Evolutionary conservation across 2,888 invertebrate genomes (phyloP), one percentile per base, ranked within the genome.

Genomic region (Gymnosoma rotundatum): DNA sequence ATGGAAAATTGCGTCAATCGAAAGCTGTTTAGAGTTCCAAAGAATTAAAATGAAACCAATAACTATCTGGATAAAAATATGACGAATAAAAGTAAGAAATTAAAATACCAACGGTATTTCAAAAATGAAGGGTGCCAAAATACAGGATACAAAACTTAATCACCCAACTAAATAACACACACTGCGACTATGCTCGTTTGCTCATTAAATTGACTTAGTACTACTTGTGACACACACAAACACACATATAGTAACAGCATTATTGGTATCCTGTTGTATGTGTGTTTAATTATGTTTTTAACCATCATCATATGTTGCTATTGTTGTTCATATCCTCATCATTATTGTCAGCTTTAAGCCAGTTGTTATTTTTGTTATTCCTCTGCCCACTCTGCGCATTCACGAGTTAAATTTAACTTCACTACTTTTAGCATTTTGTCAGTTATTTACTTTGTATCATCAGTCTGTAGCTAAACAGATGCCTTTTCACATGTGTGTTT

Each of bases 291-390:
- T 80, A 73, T 76, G 80, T 73, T 69, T 67, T 48, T 73, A 58
- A 54, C 32, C 73, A 81, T 70, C 84, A 78, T 81, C 84, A 84
- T 81, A 81, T 84, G 83, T 79, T 83, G 64, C 79, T 78, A 12
- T 75, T 76, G 63, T 48, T 83, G 52, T 78, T 80, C 67, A 72
- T 75, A 73, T 80, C 58, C 81, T 84, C 78, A 81, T 81, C 78
- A 81, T 84, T 84, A 84, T 81, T 84, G 81, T 78, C 78, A 84
- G 63, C 79, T 74, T 56, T 74, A 78, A 78, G 81, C 50, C 80
- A 80, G 72, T 73, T 73, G 72, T 69, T 73, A 70, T 79, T 69
- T 63, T 70, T 36, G 78, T 50, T 48, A 14, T 12, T 76, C n/a
- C 58, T n/a, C n/a, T 8, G 14, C 48, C 25, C 16, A 48, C 9